Base-by-base conservation (phyloP, 1,140 invertebrate genomes). In the Aphidius ervi region DNA sequence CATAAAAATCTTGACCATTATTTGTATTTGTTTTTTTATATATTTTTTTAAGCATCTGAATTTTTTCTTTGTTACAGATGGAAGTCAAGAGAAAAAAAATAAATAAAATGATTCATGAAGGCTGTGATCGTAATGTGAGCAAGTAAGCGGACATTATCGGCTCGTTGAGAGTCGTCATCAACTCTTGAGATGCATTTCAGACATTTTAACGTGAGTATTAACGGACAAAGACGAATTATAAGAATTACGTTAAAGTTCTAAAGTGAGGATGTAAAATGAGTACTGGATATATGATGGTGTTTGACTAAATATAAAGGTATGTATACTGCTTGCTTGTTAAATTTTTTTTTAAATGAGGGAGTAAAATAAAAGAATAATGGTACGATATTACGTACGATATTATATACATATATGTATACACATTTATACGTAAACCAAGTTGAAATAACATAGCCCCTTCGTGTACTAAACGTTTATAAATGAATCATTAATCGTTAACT, bases 401-500 rank as follows among this genome's bases (percentile, higher is more conserved):
- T 53, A 54, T 56, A 10, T 41, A 56, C n/a, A n/a, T n/a, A n/a
- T n/a, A n/a, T n/a, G n/a, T 16, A 16, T 16, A 16, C 16, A 16
- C 16, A 16, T 16, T 16, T 16, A 16, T 16, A 16, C 16, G 16
- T 16, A 16, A 16, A 16, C 16, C 16, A 16, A 16, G 45, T 16
- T 5, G 16, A 50, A 41, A 39, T 45, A 46, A 46, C 46, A 56
- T 56, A 53, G 43, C 49, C 55, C 9, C 54, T 48, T 59, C 40
- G 10, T n/a, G 9, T 56, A 75, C 70, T 75, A 77, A 78, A 76
- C 69, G 71, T 70, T 77, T 68, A 69, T 76, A 77, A 79, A 79
- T 79, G 75, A 77, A 79, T 79, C 76, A 73, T 79, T 79, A 79
- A 79, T 79, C 73, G 75, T 77, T 77, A 77, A 79, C 71, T 72